phyloP scores from a whole-genome alignment of 2,113 vertebrate species.

The Antechinus flavipes region DNA sequence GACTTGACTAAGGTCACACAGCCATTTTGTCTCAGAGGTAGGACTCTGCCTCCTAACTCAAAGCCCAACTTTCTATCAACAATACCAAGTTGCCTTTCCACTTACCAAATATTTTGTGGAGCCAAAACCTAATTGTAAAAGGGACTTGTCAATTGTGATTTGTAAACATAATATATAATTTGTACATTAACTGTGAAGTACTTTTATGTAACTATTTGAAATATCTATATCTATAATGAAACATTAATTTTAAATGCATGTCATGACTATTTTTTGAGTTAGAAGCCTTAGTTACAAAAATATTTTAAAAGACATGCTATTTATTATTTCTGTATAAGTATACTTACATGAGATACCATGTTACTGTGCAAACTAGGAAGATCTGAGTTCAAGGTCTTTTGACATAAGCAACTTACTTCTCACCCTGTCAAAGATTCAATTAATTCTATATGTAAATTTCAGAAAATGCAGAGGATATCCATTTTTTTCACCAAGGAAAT shows the following conservation, averaged over 20 bases:
- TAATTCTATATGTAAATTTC: neutral
- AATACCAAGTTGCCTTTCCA: neutral
- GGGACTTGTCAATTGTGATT: slow-evolving; percentile 45
- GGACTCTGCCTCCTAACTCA: neutral
- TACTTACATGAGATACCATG: neutral
- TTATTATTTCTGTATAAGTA: neutral
- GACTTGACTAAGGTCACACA: neutral
- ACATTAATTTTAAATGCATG: slow-evolving; percentile 5
- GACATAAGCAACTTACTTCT: neutral
- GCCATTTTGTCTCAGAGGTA: neutral
- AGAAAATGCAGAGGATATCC: neutral
- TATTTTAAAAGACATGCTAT: neutral
- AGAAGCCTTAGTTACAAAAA: neutral
- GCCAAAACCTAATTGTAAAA: slow-evolving; percentile 38
- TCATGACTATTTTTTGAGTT: slow-evolving; percentile 34
- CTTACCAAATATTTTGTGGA: slow-evolving; percentile 25
- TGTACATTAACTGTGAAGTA: neutral
- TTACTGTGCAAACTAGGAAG: neutral
- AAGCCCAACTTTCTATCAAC: neutral
- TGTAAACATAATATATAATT: neutral
- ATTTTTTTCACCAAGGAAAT: neutral
- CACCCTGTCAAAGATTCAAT: neutral
- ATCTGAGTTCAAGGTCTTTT: neutral
- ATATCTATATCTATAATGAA: neutral
- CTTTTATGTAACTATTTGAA: neutral